These are phyloP conservation scores for Drosophila ficusphila DNA, from an alignment of 1,140 invertebrate species.

Conservation along the genomic window DNA sequence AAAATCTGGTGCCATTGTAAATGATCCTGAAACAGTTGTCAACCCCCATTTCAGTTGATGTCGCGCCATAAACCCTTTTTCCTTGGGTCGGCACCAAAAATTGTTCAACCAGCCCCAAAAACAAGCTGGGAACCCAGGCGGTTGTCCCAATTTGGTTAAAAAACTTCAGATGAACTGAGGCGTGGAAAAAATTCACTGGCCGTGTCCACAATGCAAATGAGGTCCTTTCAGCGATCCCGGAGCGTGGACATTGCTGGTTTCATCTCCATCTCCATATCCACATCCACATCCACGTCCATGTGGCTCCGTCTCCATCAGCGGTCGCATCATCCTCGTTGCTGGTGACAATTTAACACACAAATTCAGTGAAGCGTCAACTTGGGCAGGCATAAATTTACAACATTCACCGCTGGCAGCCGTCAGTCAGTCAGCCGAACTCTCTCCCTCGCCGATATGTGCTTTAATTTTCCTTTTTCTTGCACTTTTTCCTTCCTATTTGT, in stretches of 20 bases:
- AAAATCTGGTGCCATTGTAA: neutral
- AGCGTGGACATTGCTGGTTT: slow-evolving; percentile 13
- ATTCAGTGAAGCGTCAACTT: slow-evolving; percentile 74
- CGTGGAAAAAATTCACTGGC: slow-evolving; percentile 58
- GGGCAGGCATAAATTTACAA: slow-evolving; percentile 75
- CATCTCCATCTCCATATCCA: too few relatives aligned
- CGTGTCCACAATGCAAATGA: slow-evolving; percentile 78
- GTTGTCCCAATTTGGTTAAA: slow-evolving; percentile 47
- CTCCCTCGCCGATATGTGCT: slow-evolving; percentile 39
- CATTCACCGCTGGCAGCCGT: slow-evolving; percentile 17
- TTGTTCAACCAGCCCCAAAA: slow-evolving; percentile 10
- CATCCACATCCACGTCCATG: too few relatives aligned
- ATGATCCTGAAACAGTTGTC: neutral
- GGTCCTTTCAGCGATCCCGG: slow-evolving; percentile 60
- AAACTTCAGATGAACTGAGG: slow-evolving; percentile 55
- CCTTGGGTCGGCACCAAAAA: neutral
- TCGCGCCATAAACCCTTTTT: slow-evolving; percentile 1
- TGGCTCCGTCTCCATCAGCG: slow-evolving; percentile 14
- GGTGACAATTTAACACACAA: slow-evolving; percentile 77
- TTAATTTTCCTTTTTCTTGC: slow-evolving; percentile 74
- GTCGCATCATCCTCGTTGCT: slow-evolving; percentile 37
- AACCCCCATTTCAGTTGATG: slow-evolving; percentile 14
- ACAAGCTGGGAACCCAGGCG: slow-evolving; percentile 10
- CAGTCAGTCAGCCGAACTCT: slow-evolving; percentile 2
- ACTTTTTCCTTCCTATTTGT: slow-evolving; percentile 40